Evolutionary conservation across 2,888 invertebrate genomes (phyloP).

Genomic region (Ophioninae sp.): DNA sequence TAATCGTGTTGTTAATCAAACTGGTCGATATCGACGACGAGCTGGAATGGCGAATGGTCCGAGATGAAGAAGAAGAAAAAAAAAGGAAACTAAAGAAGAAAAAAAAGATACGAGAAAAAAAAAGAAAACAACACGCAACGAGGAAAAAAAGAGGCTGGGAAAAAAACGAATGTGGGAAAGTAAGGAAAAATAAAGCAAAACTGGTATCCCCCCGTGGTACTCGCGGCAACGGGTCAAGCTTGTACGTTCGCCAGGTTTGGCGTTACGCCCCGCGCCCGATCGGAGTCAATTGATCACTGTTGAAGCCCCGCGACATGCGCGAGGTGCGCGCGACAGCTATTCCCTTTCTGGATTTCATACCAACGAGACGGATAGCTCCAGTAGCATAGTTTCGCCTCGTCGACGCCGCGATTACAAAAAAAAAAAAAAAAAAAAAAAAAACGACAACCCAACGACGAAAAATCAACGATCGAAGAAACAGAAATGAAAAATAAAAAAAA

Average conservation of each 20-base stretch:
- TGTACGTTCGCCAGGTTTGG: constrained; percentile 52
- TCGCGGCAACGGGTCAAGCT: constrained; percentile 39
- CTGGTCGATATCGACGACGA: constrained; percentile 29
- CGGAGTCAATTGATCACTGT: constrained; percentile 63
- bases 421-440: too few relatives aligned
- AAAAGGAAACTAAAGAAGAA: background rate
- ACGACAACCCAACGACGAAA: background rate
- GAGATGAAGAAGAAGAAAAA: background rate
- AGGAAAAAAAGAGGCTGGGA: background rate
- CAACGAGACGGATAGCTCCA: constrained; percentile 39
- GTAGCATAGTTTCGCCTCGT: constrained; percentile 30
- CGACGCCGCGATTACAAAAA: constrained; percentile 16
- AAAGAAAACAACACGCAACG: background rate
- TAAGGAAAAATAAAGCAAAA: constrained; percentile 41
- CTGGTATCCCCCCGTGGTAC: constrained; percentile 40
- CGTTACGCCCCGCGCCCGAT: constrained; percentile 49
- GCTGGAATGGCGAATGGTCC: constrained; percentile 64
- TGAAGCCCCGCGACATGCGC: constrained; percentile 51
- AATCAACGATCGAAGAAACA: background rate
- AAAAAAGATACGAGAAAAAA: background rate
- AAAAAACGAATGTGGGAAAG: constrained; percentile 13
- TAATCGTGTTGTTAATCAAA: background rate
- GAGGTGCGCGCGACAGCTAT: constrained; percentile 52
- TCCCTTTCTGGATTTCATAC: constrained; percentile 52
- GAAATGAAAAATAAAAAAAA: too few relatives aligned